A percentile compares a stretch with the other conserved stretches of the same genome.
phyloP scores from a whole-genome alignment of 2,888 invertebrate genomes.

The Lasioglossum zephyrum region DNA sequence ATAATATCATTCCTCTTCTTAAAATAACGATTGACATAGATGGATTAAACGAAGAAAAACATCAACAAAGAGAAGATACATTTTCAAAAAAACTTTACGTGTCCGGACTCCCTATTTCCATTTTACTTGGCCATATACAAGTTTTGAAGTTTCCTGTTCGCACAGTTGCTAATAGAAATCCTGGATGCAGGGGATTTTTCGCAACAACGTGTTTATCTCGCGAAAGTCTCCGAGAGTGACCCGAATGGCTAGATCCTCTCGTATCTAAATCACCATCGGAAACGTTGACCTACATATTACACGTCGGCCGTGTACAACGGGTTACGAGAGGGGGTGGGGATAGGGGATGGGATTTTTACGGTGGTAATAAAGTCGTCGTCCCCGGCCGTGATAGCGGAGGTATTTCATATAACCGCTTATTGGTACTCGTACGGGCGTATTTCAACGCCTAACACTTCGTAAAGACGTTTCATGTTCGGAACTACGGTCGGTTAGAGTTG shows the following conservation, averaged over 20 bases:
- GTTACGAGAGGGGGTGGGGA: background rate
- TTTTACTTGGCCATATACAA: background rate
- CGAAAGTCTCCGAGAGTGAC: conserved; percentile 2
- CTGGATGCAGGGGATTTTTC: background rate
- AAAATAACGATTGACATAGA: too few species aligned
- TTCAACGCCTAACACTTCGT: conserved; percentile 44
- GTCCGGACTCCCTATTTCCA: background rate
- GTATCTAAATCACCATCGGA: conserved; percentile 53
- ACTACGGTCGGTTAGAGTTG: conserved; percentile 18
- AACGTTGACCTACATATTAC: conserved; percentile 55
- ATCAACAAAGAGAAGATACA: too few species aligned
- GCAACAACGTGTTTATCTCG: conserved; percentile 26
- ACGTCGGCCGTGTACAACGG: conserved; percentile 15
- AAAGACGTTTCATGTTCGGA: conserved; percentile 35
- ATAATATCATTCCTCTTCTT: too few species aligned
- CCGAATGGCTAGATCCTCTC: conserved; percentile 1
- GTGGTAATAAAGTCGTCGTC: conserved; percentile 44
- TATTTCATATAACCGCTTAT: conserved; percentile 43
- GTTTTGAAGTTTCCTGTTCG: background rate
- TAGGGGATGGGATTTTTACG: conserved; percentile 35
- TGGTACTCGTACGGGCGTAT: conserved; percentile 31
- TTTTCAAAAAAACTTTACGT: background rate
- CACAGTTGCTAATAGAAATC: background rate
- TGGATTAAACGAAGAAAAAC: too few species aligned
- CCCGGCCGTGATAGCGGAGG: conserved; percentile 19